Evolutionary conservation across 2,113 vertebrate genomes (phyloP).

Genomic region (Phalacrocorax brasilianus): DNA sequence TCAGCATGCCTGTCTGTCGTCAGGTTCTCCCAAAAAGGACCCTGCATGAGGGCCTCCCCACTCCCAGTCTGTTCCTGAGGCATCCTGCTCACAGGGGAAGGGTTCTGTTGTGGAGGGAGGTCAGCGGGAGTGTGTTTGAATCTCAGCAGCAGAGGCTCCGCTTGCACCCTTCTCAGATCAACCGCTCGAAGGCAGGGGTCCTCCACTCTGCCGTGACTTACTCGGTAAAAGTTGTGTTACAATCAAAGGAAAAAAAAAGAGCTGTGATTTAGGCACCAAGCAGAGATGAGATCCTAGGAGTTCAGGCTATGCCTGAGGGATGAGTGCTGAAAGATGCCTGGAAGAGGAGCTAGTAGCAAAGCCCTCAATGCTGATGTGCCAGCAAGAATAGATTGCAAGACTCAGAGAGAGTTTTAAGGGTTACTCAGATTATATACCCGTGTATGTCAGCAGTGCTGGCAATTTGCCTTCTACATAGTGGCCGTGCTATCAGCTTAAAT

Average conservation of each 20-base stretch:
- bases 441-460: not conserved
- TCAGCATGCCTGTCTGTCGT: not conserved
- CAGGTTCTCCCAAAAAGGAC: not conserved
- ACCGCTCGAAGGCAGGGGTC: fast-evolving
- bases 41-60: not conserved
- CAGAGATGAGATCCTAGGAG: not conserved
- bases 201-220: not conserved
- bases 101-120: not conserved
- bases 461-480: not conserved
- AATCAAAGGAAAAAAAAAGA: not conserved
- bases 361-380: fast-evolving
- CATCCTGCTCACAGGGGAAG: not conserved
- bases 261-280: not conserved
- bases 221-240: not conserved
- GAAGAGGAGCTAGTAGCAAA: not conserved
- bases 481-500: not conserved
- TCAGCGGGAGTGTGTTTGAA: not conserved
- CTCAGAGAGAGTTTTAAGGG: not conserved
- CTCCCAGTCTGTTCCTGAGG: not conserved
- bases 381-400: not conserved
- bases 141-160: not conserved
- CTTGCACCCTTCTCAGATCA: not conserved
- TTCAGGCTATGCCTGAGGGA: not conserved
- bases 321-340: not conserved
- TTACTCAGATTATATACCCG: not conserved